Evolutionary conservation across 2,888 invertebrate species (phyloP).

Genomic region (Blastobasis adustella): DNA sequence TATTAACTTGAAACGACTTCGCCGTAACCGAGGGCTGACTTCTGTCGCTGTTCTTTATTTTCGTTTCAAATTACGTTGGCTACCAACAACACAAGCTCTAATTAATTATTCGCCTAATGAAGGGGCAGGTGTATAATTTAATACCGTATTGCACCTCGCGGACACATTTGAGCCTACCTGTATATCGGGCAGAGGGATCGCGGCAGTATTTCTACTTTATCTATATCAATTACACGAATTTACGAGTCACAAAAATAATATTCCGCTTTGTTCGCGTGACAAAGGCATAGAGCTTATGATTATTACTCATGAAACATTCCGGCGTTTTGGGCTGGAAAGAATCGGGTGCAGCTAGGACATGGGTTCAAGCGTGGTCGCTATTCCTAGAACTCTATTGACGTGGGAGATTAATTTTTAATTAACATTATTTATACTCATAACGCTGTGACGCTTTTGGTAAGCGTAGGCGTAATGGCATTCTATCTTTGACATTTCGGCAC

Average conservation of each 20-base stretch:
- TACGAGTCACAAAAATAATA: constrained; percentile 25
- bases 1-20: too few species aligned
- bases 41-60: background rate
- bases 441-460: too few species aligned
- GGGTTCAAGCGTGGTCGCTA: too few species aligned
- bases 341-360: too few species aligned
- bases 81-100: constrained; percentile 19
- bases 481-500: too few species aligned
- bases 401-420: too few species aligned
- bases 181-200: constrained; percentile 12
- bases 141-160: constrained; percentile 41
- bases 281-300: constrained; percentile 22
- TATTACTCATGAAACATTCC: constrained; percentile 29
- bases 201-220: constrained; percentile 27
- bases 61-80: background rate
- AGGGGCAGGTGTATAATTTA: constrained; percentile 44
- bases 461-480: too few species aligned
- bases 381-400: too few species aligned
- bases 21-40: too few species aligned
- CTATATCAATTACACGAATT: constrained; percentile 38
- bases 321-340: too few species aligned
- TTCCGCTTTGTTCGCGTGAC: constrained; percentile 24
- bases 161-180: constrained; percentile 24
- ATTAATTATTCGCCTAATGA: constrained; percentile 46
- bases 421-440: too few species aligned